phyloP scores from a whole-genome alignment of 2,797 vertebrate genomes.

The Bufotes viridis region DNA sequence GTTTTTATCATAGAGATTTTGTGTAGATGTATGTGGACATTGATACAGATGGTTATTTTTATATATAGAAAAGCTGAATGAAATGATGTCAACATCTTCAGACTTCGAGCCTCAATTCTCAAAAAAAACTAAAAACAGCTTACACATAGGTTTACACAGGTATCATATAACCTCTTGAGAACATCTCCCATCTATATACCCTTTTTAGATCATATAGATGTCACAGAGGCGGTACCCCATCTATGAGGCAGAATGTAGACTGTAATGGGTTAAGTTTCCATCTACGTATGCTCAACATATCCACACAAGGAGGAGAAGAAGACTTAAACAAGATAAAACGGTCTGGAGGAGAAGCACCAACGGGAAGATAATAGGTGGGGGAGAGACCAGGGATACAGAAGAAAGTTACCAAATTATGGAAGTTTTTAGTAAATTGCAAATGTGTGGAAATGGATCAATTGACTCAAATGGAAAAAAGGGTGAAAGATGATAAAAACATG shows the following conservation, averaged over 20 bases:
- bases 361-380: background rate
- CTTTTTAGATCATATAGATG: too few species aligned
- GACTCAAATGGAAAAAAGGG: slow-evolving; percentile 18
- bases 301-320: background rate
- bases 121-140: too few species aligned
- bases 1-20: too few species aligned
- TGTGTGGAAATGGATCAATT: background rate
- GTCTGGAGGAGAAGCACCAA: background rate
- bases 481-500: background rate
- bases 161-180: too few species aligned
- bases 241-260: background rate
- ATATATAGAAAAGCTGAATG: too few species aligned
- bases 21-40: too few species aligned
- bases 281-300: background rate
- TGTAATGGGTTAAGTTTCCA: background rate
- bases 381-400: background rate
- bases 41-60: too few species aligned
- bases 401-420: slow-evolving; percentile 21
- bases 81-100: too few species aligned
- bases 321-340: background rate
- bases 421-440: background rate
- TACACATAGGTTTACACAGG: too few species aligned
- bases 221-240: too few species aligned
- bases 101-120: too few species aligned
- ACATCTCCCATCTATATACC: background rate